Evolutionary conservation across 2,797 vertebrate species (phyloP).

Genomic region (Danio kyathit): DNA sequence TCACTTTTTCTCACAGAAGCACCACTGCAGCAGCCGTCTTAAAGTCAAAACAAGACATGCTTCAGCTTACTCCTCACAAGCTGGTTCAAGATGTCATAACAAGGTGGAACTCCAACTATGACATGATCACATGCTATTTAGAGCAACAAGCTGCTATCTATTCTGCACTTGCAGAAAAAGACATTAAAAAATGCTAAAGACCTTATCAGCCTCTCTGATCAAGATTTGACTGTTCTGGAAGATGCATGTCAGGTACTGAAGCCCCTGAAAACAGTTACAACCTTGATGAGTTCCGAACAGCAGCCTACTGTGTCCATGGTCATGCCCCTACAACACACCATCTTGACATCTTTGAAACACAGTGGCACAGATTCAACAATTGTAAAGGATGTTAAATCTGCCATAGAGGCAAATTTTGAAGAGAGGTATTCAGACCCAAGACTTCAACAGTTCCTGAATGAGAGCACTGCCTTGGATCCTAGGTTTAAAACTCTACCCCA

Average conservation of each 20-base stretch:
- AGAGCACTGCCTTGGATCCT: not conserved
- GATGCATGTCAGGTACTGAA: slow-evolving; percentile 52
- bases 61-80: slow-evolving; percentile 49
- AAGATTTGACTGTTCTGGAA: slow-evolving; percentile 45
- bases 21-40: too few relatives aligned
- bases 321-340: slow-evolving; percentile 22
- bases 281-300: slow-evolving; percentile 23
- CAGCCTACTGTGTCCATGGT: slow-evolving; percentile 36
- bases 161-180: too few relatives aligned
- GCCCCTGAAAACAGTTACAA: too few relatives aligned
- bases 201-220: slow-evolving; percentile 47
- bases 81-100: slow-evolving; percentile 52
- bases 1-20: too few relatives aligned
- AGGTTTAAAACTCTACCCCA: too few relatives aligned
- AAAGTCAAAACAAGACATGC: slow-evolving; percentile 58
- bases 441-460: slow-evolving; percentile 6
- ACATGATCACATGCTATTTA: slow-evolving; percentile 50
- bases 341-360: slow-evolving; percentile 34
- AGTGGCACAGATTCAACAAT: too few relatives aligned
- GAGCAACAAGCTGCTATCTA: too few relatives aligned
- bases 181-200: slow-evolving; percentile 18
- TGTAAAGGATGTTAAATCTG: slow-evolving; percentile 26
- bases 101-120: slow-evolving; percentile 55
- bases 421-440: not conserved
- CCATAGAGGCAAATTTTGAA: not conserved